A percentile compares a stretch with the other conserved stretches of the same genome.
phyloP scores from a whole-genome alignment of 2,888 invertebrate genomes.

The Pristionchus japonicus region DNA sequence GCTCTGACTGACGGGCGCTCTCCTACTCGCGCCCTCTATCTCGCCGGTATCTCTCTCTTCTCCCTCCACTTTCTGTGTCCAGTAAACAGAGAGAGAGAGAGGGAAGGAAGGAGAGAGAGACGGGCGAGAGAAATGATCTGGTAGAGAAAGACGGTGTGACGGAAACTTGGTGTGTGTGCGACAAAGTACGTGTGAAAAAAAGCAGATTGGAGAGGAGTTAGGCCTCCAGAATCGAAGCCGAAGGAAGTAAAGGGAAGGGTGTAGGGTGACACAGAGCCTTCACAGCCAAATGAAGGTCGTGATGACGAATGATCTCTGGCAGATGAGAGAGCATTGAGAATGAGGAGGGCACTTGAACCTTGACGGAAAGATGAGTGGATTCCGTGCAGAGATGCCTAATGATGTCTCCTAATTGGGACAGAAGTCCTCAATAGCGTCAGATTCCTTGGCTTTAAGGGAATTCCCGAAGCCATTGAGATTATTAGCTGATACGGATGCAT shows the following conservation, averaged over 20 bases:
- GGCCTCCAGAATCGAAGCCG: background rate
- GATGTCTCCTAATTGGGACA: no score
- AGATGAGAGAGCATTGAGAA: background rate
- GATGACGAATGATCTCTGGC: background rate
- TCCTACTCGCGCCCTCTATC: background rate
- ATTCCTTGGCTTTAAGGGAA: no score
- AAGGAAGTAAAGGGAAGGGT: background rate
- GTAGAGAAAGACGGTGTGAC: background rate
- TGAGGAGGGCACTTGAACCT: no score
- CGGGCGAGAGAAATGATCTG: background rate
- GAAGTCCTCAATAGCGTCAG: no score
- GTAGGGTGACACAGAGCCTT: background rate
- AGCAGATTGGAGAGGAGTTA: background rate
- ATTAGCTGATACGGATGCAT: no score
- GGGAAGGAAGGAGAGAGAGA: background rate
- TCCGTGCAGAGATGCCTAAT: no score
- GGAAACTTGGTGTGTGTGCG: background rate
- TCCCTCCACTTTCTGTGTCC: slow-evolving; percentile 38
- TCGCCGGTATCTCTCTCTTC: slow-evolving; percentile 6
- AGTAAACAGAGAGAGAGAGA: slow-evolving; percentile 40
- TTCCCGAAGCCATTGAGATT: no score
- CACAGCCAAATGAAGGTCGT: background rate
- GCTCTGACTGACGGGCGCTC: background rate
- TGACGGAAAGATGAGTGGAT: no score
- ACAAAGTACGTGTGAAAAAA: background rate